Evolutionary conservation across 92 coral and sea anemone species (phyloP).

Genomic region (Phenganax subtilis): DNA sequence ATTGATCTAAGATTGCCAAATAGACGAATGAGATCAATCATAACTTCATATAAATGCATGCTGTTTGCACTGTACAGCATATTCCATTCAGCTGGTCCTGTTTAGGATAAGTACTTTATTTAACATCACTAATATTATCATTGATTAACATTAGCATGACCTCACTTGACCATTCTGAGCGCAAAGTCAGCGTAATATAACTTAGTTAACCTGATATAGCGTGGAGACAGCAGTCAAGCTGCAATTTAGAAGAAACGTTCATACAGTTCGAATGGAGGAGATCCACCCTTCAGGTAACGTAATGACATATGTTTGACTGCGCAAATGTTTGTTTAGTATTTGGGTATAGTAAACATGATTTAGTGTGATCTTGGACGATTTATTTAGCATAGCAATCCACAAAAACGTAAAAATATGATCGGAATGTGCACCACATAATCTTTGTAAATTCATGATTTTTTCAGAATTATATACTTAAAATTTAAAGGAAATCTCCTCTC

Average conservation of each 20-base stretch:
- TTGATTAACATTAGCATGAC: constrained; percentile 5
- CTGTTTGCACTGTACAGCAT: too few species aligned
- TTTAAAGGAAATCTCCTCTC: constrained; percentile 31
- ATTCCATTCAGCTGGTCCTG: too few species aligned
- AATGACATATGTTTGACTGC: not conserved
- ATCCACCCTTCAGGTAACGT: constrained; percentile 18
- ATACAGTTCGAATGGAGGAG: constrained; percentile 8
- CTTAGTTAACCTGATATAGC: not conserved
- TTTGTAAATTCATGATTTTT: constrained; percentile 10
- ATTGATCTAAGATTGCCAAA: too few species aligned
- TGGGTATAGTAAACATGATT: not conserved
- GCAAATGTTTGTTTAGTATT: constrained; percentile 1
- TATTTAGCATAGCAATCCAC: not conserved
- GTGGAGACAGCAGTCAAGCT: not conserved
- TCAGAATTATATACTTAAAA: constrained; percentile 4
- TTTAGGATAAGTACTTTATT: too few species aligned
- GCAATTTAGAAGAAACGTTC: not conserved
- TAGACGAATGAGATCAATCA: too few species aligned
- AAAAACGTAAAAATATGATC: constrained; percentile 18
- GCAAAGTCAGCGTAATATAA: not conserved
- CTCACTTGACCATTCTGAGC: not conserved
- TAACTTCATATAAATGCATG: too few species aligned
- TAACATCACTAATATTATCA: not conserved
- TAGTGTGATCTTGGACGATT: not conserved
- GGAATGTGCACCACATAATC: constrained; percentile 26